These are phyloP conservation scores for Dioctria linearis DNA, from an alignment of 2,888 invertebrate species.

Conservation along the genomic window DNA sequence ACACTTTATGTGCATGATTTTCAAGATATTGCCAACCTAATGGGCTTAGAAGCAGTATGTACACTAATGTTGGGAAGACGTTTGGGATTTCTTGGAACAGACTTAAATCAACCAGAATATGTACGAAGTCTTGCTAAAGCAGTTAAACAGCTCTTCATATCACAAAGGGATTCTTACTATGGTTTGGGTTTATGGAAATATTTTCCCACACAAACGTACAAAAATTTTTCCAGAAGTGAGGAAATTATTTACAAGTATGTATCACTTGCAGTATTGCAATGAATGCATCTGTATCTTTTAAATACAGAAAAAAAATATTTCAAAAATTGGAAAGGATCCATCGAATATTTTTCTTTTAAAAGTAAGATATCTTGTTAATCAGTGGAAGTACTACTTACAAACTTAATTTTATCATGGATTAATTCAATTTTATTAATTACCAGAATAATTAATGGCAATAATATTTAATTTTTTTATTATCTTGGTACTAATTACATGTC, in stretches of 20 bases:
- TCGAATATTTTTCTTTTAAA: no score
- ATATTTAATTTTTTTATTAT: no score
- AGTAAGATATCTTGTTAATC: no score
- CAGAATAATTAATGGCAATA: no score
- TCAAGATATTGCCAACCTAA: constrained; percentile 82
- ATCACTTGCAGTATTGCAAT: background rate
- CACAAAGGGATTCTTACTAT: constrained; percentile 86
- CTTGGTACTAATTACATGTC: no score
- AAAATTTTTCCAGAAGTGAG: constrained; percentile 80
- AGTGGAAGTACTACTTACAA: no score
- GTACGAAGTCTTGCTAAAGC: constrained; percentile 79
- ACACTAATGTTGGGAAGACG: constrained; percentile 84
- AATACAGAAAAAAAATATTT: no score
- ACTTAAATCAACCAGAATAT: constrained; percentile 73
- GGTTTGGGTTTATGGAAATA: constrained; percentile 88
- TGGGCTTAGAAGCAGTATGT: constrained; percentile 88
- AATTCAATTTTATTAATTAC: no score
- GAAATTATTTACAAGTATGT: constrained; percentile 85
- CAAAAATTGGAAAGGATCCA: no score
- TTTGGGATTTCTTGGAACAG: constrained; percentile 78
- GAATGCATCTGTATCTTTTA: no score
- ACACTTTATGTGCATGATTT: constrained; percentile 76
- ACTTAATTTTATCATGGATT: no score
- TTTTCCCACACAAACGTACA: constrained; percentile 81
- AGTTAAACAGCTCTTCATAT: constrained; percentile 83